Evolutionary conservation across 1,140 invertebrate species (phyloP).

Genomic region (Hirudo medicinalis): DNA sequence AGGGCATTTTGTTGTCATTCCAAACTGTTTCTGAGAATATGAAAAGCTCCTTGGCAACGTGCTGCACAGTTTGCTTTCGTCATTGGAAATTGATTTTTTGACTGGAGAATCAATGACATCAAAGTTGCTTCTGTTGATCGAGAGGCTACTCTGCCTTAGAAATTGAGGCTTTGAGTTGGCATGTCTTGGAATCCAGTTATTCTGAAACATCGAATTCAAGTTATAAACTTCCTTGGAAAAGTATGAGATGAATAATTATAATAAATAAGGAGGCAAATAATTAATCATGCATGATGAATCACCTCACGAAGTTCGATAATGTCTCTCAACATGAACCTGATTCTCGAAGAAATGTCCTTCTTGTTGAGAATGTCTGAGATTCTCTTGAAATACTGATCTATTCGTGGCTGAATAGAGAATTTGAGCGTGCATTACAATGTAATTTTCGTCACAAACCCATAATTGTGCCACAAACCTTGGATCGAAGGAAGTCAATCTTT

Average conservation of each 20-base stretch:
- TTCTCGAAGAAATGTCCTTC: not conserved
- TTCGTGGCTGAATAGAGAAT: not conserved
- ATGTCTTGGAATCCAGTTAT: constrained; percentile 9
- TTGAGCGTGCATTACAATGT: not conserved
- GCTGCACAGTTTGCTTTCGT: not conserved
- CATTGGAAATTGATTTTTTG: not conserved
- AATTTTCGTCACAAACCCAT: too few species aligned
- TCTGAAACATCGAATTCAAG: not conserved
- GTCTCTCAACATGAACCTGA: constrained; percentile 5
- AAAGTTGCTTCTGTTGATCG: not conserved
- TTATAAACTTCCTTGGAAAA: too few species aligned
- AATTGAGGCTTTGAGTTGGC: not conserved
- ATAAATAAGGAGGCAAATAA: too few species aligned
- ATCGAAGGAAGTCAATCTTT: constrained; percentile 2
- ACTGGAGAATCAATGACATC: not conserved
- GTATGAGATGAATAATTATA: too few species aligned
- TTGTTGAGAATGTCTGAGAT: not conserved
- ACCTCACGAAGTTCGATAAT: constrained; percentile 6
- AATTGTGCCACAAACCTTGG: not conserved
- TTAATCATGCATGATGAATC: not conserved
- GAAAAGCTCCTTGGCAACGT: too few species aligned
- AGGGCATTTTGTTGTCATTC: too few species aligned
- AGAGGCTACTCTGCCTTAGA: not conserved
- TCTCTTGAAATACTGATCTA: constrained; percentile 12
- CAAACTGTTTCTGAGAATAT: too few species aligned